Percentiles rank a stretch among this genome's conserved stretches.
Evolutionary conservation across 2,113 vertebrate species (phyloP).

Genomic region (Oxyruncus cristatus): DNA sequence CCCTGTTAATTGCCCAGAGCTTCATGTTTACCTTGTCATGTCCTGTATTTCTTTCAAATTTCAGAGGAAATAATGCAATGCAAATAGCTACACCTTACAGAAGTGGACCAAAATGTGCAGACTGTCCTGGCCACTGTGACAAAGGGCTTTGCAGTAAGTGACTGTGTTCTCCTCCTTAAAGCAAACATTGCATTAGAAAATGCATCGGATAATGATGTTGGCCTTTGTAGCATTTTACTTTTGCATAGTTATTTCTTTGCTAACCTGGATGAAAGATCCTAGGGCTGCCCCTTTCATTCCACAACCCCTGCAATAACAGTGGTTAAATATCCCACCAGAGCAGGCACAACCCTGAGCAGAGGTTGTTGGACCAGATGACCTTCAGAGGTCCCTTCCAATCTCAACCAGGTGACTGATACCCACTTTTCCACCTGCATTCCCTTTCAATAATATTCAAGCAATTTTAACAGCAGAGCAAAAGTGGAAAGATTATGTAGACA

Average conservation of each 20-base stretch:
- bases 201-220: background rate
- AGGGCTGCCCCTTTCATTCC: background rate
- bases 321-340: background rate
- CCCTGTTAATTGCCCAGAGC: background rate
- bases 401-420: background rate
- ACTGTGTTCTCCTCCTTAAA: background rate
- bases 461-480: background rate
- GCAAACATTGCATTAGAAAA: background rate
- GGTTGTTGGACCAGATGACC: background rate
- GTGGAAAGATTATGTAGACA: background rate
- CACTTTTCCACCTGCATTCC: background rate
- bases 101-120: conserved; percentile 32
- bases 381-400: background rate
- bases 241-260: background rate
- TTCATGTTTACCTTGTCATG: background rate
- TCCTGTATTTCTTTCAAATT: background rate
- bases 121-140: conserved; percentile 66
- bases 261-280: background rate
- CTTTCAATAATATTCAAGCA: background rate
- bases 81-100: conserved; percentile 46
- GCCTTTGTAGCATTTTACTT: background rate
- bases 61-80: conserved; percentile 61
- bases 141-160: conserved; percentile 75
- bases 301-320: background rate
- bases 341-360: background rate